Base-by-base conservation (phyloP, 1,140 invertebrate species). In the Chlorops oryzae region DNA sequence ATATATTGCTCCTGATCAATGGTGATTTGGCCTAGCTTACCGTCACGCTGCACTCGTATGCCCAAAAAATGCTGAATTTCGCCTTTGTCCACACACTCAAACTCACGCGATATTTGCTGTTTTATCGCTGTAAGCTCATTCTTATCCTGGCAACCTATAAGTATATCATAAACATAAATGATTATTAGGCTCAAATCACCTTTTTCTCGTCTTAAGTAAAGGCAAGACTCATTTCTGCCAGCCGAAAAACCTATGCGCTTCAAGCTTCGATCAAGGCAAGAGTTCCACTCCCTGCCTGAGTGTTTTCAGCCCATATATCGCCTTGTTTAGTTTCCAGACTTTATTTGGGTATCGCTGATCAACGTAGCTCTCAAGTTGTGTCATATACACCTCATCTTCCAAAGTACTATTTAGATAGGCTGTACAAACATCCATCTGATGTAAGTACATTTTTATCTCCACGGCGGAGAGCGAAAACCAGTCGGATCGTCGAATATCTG, bases 371-470 rank as follows among this genome's bases (percentile, higher is more conserved):
- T 34, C 4, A 17, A 28, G 37, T 48, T 57, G 59, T 28, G 54
- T 62, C 22, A 56, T 52, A 24, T 53, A 58, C 9, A 51, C 17
- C 5, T 54, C 56, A 58, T 77, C 73, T 6, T 72, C 57, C 34
- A 74, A 58, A 21, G 63, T 51, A 22, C 73, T 73, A 59, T 76
- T 57, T 12, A 77, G 52, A 56, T 72, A 77, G 1, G 75, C 75
- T 17, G 70, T 72, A 44, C 59, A 63, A 0, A 67, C 62, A 58
- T 76, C 74, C 44, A 71, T 57, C 21, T 74, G 65, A 32, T 56
- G 38, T 73, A 65, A 34, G 45, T 59, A n/a, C 38, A 65, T 45
- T 58, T 57, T 58, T 32, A 51, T 49, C 57, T 56, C 34, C 3
- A 28, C 59, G 13, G 61, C 58, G 21, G n/a, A 63, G 3, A 24